These are phyloP conservation scores for Drosophila seguyi DNA, from an alignment of 1,140 invertebrate genomes.

Conservation along the genomic window DNA sequence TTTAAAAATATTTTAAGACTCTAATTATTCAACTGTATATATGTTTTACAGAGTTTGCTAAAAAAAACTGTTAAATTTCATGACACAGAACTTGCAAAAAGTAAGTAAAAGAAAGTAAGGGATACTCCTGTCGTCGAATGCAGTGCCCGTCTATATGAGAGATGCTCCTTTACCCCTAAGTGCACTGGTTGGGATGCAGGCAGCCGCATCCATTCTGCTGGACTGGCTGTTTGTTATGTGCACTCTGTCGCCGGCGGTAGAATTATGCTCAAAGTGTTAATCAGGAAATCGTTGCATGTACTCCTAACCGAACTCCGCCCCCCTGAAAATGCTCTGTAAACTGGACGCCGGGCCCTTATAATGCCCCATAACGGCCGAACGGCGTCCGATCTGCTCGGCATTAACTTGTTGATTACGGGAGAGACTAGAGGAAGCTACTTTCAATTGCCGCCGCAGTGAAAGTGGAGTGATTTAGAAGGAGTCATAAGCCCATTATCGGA, in stretches of 20 bases:
- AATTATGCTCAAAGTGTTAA: constrained; percentile 83
- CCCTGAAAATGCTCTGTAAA: constrained; percentile 4
- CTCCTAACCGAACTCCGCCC: constrained; percentile 24
- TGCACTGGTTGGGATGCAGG: constrained; percentile 46
- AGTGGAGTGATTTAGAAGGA: constrained; percentile 33
- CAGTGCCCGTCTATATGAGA: neutral
- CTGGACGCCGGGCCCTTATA: constrained; percentile 57
- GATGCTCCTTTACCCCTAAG: constrained; percentile 9
- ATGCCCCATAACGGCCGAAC: constrained; percentile 19
- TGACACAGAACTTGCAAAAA: too few relatives aligned
- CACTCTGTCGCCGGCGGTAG: constrained; percentile 75
- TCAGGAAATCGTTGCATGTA: constrained; percentile 75
- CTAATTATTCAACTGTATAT: neutral
- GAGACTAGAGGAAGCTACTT: constrained; percentile 30
- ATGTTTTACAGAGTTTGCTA: too few relatives aligned
- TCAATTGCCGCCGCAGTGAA: constrained; percentile 60
- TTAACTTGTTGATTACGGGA: constrained; percentile 42
- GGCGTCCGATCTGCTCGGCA: constrained; percentile 45
- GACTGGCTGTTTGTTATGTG: constrained; percentile 69
- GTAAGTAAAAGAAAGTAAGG: neutral
- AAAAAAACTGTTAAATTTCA: too few relatives aligned
- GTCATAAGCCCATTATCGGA: constrained; percentile 63
- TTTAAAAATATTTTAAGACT: neutral
- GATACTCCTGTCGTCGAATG: constrained; percentile 12
- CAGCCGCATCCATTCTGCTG: constrained; percentile 34